Conservation (phyloP, 2,797 vertebrate genomes). For the Acridotheres tristis region DNA sequence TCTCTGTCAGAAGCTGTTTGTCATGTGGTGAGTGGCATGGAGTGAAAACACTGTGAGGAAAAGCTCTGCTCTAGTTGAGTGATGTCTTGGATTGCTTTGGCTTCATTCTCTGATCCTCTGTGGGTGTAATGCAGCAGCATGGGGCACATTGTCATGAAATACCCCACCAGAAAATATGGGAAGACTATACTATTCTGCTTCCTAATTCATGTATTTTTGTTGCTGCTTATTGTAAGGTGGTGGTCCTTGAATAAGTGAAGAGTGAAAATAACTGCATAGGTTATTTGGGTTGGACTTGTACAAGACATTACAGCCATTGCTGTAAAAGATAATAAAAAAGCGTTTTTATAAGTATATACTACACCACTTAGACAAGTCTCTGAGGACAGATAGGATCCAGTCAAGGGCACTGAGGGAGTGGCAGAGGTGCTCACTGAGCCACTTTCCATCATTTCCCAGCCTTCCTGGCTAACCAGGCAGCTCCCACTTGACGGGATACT, state of each 20-base stretch:
- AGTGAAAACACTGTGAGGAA: neutral
- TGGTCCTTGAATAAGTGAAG: neutral
- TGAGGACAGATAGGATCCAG: neutral
- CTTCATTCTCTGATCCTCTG: rapidly evolving
- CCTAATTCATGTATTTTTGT: neutral
- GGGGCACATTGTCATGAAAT: neutral
- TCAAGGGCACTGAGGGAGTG: neutral
- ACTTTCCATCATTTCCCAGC: neutral
- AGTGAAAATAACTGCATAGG: neutral
- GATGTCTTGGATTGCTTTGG: neutral
- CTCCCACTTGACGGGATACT: neutral
- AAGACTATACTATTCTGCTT: neutral
- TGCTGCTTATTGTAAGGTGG: neutral
- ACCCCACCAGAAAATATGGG: neutral
- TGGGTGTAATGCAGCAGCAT: neutral
- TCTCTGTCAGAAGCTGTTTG: neutral
- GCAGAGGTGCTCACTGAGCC: neutral
- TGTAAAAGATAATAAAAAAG: neutral
- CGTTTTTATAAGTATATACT: neutral
- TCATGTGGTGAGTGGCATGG: rapidly evolving
- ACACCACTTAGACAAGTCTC: neutral
- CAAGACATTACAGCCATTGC: neutral
- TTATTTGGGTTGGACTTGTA: neutral
- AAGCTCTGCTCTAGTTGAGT: neutral
- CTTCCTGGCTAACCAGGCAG: neutral